These are phyloP conservation scores for Schizothorax lantsangensis DNA, from an alignment of 2,797 vertebrate species.

Conservation along the genomic window DNA sequence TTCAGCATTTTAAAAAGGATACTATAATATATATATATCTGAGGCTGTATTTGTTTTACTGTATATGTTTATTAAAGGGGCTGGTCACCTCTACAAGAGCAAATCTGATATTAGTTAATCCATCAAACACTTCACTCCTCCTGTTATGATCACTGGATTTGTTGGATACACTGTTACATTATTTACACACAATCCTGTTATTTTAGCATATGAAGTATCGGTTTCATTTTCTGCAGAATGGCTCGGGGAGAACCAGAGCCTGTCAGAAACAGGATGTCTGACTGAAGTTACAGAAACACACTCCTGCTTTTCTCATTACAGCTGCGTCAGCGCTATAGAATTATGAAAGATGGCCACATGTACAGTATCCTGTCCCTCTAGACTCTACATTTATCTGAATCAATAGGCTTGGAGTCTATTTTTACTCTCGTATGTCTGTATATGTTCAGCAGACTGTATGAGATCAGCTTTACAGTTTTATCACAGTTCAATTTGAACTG, in stretches of 20 bases:
- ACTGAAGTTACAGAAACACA: background rate
- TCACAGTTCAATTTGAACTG: background rate
- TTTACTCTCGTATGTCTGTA: background rate
- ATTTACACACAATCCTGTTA: background rate
- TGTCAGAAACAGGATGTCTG: conserved; percentile 40
- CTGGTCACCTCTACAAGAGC: background rate
- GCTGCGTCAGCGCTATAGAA: background rate
- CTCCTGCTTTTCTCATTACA: conserved; percentile 17
- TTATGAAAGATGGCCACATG: conserved; percentile 12
- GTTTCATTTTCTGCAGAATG: conserved; percentile 14
- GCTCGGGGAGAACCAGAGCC: background rate
- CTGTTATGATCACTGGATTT: background rate
- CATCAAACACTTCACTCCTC: background rate
- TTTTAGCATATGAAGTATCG: background rate
- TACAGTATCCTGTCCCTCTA: conserved; percentile 12
- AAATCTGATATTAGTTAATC: conserved; percentile 7
- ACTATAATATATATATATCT: no score
- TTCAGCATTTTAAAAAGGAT: background rate
- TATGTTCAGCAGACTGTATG: background rate
- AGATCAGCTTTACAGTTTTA: conserved; percentile 1
- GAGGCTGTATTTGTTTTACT: background rate
- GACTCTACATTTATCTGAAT: conserved; percentile 22
- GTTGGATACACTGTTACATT: background rate
- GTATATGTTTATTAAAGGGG: conserved; percentile 22
- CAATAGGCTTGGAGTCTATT: conserved; percentile 27